These are phyloP conservation scores for Hipparchia sbordonii DNA, from an alignment of 2,888 invertebrate species.

Conservation along the genomic window DNA sequence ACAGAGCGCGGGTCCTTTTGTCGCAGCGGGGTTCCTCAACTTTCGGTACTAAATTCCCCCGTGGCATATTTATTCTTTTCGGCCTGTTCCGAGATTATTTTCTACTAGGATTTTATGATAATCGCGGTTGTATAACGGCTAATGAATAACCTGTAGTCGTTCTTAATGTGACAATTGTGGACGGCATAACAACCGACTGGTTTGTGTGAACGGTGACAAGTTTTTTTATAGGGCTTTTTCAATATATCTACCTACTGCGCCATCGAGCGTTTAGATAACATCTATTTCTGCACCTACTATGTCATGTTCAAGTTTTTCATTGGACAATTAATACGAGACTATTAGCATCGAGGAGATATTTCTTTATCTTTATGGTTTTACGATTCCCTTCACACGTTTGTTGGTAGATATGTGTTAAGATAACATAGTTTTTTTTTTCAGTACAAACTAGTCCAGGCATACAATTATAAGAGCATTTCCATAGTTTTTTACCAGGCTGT, in stretches of 20 bases:
- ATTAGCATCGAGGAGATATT: slow-evolving; percentile 9
- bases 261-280: slow-evolving; percentile 42
- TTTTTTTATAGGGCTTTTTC: slow-evolving; percentile 41
- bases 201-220: slow-evolving; percentile 46
- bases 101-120: slow-evolving; percentile 79
- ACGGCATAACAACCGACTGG: slow-evolving; percentile 43
- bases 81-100: slow-evolving; percentile 67
- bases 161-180: slow-evolving; percentile 58
- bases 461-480: too few relatives aligned
- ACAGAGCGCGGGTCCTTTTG: slow-evolving; percentile 68
- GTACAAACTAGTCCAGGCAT: not conserved
- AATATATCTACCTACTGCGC: slow-evolving; percentile 18
- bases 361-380: slow-evolving; percentile 10
- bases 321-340: slow-evolving; percentile 16
- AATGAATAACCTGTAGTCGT: slow-evolving; percentile 70
- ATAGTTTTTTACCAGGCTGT: too few relatives aligned
- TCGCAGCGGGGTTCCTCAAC: slow-evolving; percentile 65
- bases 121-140: slow-evolving; percentile 67
- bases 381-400: slow-evolving; percentile 1
- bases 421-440: not conserved
- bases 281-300: slow-evolving; percentile 45
- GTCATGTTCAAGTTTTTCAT: slow-evolving; percentile 22
- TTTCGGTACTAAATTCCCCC: slow-evolving; percentile 73
- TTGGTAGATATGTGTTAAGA: not conserved
- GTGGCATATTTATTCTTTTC: slow-evolving; percentile 77